phyloP scores from a whole-genome alignment of 2,888 invertebrate species.

The Mesodorylaimus sp. region DNA sequence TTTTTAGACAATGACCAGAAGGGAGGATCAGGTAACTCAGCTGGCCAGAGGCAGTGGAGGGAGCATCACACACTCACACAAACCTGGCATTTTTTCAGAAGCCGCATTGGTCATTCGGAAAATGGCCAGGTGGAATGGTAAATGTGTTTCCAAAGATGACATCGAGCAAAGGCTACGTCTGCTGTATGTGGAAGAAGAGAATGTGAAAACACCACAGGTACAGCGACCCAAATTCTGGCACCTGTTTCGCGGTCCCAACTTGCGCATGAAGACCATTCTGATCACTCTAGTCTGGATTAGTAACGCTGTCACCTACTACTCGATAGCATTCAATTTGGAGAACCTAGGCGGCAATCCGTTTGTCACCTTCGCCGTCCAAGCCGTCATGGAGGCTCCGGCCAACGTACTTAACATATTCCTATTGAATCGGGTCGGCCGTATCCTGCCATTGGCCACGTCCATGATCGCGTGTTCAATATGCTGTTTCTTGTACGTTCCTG shows the following conservation, averaged over 20 bases:
- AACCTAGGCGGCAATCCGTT: conserved; percentile 2
- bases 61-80: no score
- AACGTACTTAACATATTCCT: conserved; percentile 2
- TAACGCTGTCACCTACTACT: neutral
- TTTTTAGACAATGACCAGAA: no score
- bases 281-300: neutral
- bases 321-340: conserved; percentile 5
- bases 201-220: no score
- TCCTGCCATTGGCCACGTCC: neutral
- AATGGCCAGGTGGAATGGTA: no score
- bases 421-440: conserved; percentile 5
- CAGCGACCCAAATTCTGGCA: no score
- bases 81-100: no score
- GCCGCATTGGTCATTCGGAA: no score
- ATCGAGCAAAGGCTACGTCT: no score
- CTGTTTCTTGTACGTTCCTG: neutral
- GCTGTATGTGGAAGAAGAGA: no score
- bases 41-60: no score
- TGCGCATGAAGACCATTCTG: neutral
- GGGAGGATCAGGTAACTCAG: no score
- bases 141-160: no score
- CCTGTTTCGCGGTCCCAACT: neutral
- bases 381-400: conserved; percentile 9
- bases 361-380: neutral
- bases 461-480: neutral